Conservation (phyloP, 2,113 vertebrate genomes). For the Halcyon senegalensis region DNA sequence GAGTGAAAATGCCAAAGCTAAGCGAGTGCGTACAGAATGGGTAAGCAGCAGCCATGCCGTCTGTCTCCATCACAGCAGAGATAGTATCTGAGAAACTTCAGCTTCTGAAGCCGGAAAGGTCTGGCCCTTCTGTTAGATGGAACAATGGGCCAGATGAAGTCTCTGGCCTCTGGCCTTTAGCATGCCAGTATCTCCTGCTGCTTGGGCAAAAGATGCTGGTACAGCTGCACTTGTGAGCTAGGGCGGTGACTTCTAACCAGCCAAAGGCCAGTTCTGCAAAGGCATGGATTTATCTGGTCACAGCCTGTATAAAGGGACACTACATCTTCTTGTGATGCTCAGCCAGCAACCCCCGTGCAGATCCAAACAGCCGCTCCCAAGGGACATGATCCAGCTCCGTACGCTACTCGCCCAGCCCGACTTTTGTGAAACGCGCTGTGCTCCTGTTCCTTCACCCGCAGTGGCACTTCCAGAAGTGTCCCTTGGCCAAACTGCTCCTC, state of each 20-base stretch:
- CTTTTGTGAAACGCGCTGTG: not conserved
- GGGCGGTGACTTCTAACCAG: not conserved
- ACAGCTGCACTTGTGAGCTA: not conserved
- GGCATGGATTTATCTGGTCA: not conserved
- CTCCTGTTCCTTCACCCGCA: not conserved
- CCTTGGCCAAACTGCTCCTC: not conserved
- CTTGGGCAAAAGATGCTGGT: not conserved
- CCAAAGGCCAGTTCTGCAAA: not conserved
- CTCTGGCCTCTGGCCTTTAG: not conserved
- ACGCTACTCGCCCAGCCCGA: not conserved
- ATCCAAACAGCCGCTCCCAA: not conserved
- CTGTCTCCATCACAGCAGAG: not conserved
- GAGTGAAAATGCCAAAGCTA: constrained; percentile 36
- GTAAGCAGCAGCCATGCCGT: not conserved
- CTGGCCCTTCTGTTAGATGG: not conserved
- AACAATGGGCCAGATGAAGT: not conserved
- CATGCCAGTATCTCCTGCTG: not conserved
- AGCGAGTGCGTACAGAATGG: not conserved
- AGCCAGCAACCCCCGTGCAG: not conserved
- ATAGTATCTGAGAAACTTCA: not conserved
- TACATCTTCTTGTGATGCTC: not conserved
- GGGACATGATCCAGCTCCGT: not conserved
- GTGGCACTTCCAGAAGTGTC: not conserved
- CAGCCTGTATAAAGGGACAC: not conserved
- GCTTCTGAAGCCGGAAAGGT: not conserved